These are phyloP conservation scores for Pseudomyrmex dendroicus DNA, from an alignment of 1,140 invertebrate species.

Conservation along the genomic window DNA sequence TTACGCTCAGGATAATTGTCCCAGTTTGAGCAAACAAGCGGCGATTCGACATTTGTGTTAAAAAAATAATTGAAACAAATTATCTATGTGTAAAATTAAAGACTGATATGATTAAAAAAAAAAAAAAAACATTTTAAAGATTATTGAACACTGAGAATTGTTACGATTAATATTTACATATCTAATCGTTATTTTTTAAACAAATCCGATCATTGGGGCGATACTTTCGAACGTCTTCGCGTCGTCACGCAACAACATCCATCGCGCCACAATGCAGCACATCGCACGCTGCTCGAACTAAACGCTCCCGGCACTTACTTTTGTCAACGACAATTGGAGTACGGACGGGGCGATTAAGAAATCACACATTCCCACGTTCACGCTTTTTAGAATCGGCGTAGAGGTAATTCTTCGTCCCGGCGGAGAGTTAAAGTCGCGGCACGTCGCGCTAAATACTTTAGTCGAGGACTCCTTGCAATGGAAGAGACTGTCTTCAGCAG, in stretches of 20 bases:
- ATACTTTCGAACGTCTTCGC: background rate
- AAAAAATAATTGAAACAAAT: no score
- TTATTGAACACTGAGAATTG: no score
- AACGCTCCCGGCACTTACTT: slow-evolving; percentile 30
- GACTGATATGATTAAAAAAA: no score
- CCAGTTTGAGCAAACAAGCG: no score
- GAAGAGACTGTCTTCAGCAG: slow-evolving; percentile 26
- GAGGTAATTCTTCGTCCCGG: background rate
- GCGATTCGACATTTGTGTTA: no score
- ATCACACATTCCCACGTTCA: slow-evolving; percentile 58
- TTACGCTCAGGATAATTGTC: no score
- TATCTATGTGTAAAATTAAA: no score
- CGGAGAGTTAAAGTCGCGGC: slow-evolving; percentile 58
- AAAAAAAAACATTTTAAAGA: no score
- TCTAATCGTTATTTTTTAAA: no score
- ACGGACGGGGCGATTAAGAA: slow-evolving; percentile 46
- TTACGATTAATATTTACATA: no score
- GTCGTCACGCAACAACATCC: background rate
- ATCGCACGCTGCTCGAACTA: slow-evolving; percentile 58
- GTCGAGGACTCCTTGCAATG: slow-evolving; percentile 45
- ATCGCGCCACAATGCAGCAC: background rate
- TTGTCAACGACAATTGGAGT: slow-evolving; percentile 69
- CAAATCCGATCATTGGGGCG: no score
- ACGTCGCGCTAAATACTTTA: slow-evolving; percentile 26
- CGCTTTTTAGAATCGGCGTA: slow-evolving; percentile 65